phyloP scores from a whole-genome alignment of 2,113 vertebrate genomes.

The Siphamia tubifer region DNA sequence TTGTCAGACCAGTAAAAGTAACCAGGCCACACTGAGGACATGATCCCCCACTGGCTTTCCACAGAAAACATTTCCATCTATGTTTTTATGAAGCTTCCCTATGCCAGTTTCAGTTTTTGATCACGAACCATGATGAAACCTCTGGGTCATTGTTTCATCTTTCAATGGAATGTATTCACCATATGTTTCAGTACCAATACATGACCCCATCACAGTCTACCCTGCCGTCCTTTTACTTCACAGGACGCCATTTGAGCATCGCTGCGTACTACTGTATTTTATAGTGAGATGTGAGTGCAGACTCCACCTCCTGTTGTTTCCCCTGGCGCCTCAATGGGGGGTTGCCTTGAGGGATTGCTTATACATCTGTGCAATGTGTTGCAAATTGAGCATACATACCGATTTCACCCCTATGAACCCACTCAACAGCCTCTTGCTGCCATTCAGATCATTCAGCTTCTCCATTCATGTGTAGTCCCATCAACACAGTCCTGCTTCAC shows the following conservation, averaged over 20 bases:
- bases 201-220: constrained; percentile 22
- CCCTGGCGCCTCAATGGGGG: constrained; percentile 10
- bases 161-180: constrained; percentile 31
- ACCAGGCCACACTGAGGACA: background rate
- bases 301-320: constrained; percentile 37
- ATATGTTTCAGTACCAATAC: constrained; percentile 36
- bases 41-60: background rate
- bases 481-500: constrained; percentile 4
- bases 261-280: constrained; percentile 74
- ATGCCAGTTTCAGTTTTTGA: background rate
- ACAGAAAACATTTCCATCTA: background rate
- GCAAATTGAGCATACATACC: background rate
- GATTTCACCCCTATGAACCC: constrained; percentile 38
- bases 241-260: constrained; percentile 58
- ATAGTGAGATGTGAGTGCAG: constrained; percentile 6
- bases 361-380: constrained; percentile 46
- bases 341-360: constrained; percentile 62
- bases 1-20: background rate
- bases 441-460: constrained; percentile 34
- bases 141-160: background rate
- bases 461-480: constrained; percentile 17
- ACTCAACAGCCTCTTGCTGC: constrained; percentile 24
- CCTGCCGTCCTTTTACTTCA: constrained; percentile 18
- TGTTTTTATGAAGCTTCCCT: background rate
- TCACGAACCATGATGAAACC: too few relatives aligned